These are phyloP conservation scores for Nylanderia fulva DNA, from an alignment of 1,140 invertebrate genomes.

Conservation along the genomic window DNA sequence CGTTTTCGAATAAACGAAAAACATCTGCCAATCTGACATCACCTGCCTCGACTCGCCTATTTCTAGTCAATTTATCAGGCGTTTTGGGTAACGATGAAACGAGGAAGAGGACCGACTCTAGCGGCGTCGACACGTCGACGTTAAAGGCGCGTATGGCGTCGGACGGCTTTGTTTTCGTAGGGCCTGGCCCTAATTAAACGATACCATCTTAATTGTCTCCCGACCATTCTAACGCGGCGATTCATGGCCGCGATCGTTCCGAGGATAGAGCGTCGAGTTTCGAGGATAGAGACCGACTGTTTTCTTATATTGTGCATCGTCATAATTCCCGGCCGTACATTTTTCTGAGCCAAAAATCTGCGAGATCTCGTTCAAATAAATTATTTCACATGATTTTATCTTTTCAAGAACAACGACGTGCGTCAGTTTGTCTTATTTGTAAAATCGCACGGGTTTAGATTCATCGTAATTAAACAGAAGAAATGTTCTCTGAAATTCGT, in stretches of 20 bases:
- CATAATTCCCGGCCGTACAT: constrained; percentile 11
- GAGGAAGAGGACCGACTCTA: constrained; percentile 56
- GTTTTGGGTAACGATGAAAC: constrained; percentile 62
- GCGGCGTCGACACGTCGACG: constrained; percentile 52
- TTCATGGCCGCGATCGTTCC: constrained; percentile 65
- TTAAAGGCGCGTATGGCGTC: constrained; percentile 50
- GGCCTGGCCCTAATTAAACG: constrained; percentile 79
- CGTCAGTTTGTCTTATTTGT: background rate
- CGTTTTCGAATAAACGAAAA: constrained; percentile 75
- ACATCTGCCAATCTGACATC: constrained; percentile 82
- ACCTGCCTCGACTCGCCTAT: constrained; percentile 80
- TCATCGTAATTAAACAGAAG: background rate
- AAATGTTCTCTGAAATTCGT: background rate
- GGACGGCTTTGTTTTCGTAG: constrained; percentile 69
- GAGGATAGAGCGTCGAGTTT: constrained; percentile 49
- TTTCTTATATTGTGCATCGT: constrained; percentile 24
- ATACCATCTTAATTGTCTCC: constrained; percentile 80
- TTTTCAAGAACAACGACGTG: background rate
- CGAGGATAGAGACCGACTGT: background rate
- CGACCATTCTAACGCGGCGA: constrained; percentile 73
- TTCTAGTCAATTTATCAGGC: constrained; percentile 79
- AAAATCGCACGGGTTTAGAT: background rate
- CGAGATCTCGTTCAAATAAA: background rate
- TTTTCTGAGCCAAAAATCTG: background rate
- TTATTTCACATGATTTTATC: background rate